Conservation (phyloP, 2,113 vertebrate genomes). For the Takifugu bimaculatus region DNA sequence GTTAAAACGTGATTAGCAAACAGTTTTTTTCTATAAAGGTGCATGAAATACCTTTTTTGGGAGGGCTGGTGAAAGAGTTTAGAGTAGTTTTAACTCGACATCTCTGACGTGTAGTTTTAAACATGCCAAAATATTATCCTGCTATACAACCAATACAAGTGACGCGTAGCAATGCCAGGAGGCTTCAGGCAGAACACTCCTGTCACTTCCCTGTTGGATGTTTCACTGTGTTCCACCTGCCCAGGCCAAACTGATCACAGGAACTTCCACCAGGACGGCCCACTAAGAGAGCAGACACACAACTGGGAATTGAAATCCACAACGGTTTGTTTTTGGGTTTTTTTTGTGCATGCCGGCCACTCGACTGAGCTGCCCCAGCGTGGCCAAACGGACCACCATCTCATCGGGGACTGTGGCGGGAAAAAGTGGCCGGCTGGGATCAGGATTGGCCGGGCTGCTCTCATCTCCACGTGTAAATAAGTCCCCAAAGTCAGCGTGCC, state of each 20-base stretch:
- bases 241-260: conserved; percentile 38
- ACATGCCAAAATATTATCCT: conserved; percentile 46
- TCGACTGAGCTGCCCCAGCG: conserved; percentile 52
- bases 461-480: conserved; percentile 53
- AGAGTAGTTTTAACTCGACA: conserved; percentile 37
- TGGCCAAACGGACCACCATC: conserved; percentile 40
- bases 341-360: conserved; percentile 65
- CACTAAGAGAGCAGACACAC: conserved; percentile 49
- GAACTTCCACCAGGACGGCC: conserved; percentile 13
- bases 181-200: conserved; percentile 29
- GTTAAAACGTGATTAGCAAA: conserved; percentile 20
- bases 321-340: conserved; percentile 22
- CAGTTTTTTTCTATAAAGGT: conserved; percentile 47
- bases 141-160: conserved; percentile 34
- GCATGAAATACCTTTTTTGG: conserved; percentile 53
- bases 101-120: background rate
- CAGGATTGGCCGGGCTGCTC: conserved; percentile 30
- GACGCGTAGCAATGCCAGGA: conserved; percentile 61
- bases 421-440: conserved; percentile 23
- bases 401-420: conserved; percentile 7
- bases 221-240: conserved; percentile 57
- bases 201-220: conserved; percentile 34
- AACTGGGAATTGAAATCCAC: conserved; percentile 47
- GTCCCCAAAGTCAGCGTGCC: conserved; percentile 31
- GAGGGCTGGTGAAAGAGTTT: conserved; percentile 11